Percentiles rank a stretch among this genome's conserved stretches.
phyloP scores from a whole-genome alignment of 2,113 vertebrate genomes.

The Saguinus midas region DNA sequence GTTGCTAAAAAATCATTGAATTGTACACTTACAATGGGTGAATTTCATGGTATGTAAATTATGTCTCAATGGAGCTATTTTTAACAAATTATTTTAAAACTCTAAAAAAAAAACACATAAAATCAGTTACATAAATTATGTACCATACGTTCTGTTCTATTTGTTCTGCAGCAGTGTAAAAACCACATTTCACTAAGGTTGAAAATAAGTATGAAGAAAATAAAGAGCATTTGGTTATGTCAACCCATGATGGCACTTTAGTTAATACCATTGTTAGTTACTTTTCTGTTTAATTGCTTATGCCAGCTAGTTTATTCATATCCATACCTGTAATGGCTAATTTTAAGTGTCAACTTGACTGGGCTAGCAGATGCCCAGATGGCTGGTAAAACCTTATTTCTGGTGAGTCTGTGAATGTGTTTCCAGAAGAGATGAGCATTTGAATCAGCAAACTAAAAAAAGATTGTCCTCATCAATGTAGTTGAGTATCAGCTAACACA shows the following conservation, averaged over 20 bases:
- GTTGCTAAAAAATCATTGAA: neutral
- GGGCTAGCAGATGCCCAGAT: neutral
- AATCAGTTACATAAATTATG: neutral
- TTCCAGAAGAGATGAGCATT: neutral
- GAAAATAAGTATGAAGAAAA: neutral
- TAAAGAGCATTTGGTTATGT: conserved; percentile 3
- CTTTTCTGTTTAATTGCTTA: conserved; percentile 3
- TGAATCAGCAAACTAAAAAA: neutral
- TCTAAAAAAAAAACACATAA: neutral
- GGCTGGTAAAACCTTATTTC: neutral
- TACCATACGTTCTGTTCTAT: conserved; percentile 2
- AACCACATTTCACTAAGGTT: conserved; percentile 10
- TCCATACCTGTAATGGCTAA: neutral
- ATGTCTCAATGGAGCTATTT: neutral
- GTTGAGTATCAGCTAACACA: neutral
- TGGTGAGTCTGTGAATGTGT: neutral
- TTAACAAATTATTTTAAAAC: neutral
- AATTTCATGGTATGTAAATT: neutral
- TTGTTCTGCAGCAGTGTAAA: conserved; percentile 9
- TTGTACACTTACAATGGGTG: neutral
- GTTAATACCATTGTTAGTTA: neutral
- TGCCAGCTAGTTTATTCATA: neutral
- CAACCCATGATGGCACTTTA: neutral
- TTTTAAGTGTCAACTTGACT: neutral
- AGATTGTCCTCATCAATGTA: neutral